Base-by-base conservation (phyloP, 2,888 invertebrate genomes). In the Trissolcus japonicus region DNA sequence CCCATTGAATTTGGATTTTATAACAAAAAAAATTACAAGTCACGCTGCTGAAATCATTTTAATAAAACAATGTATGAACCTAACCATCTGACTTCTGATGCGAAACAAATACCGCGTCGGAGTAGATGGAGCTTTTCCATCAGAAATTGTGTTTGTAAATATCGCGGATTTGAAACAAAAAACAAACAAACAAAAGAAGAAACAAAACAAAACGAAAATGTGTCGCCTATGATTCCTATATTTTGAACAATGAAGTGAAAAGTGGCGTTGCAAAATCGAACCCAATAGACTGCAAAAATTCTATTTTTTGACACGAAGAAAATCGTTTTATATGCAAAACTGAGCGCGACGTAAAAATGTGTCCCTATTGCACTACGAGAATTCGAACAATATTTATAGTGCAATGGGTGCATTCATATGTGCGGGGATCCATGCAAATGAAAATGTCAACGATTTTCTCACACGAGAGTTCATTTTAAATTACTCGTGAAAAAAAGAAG, bases 251-350 rank as follows among this genome's bases (percentile, higher is more conserved):
- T 53, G n/a, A 41, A 13, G 35, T 46, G 43, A 43, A 16, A 29
- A 40, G 16, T 50, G 21, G 17, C 13, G 62, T 13, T n/a, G 40
- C 40, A 9, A 11, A 48, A 60, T 66, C 50, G 25, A 55, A 66
- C 16, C 21, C 73, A 60, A 73, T 73, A 55, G 60, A 48, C 60
- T 40, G 55, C 35, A 50, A 62, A 61, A 73, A 61, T 41, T 63
- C 57, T 60, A 57, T 65, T 72, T 73, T 73, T 65, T 73, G 60
- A 61, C 60, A 51, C 60, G 59, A 59, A 65, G 66, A 55, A 66
- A 73, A 73, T 66, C 73, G 73, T 73, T 73, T 73, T 66, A 73
- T 73, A 73, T 73, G 73, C 73, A 73, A 73, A 73, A 66, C 66
- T 50, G 59, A 53, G 11, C 17, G 54, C 59, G 41, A 17, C n/a